Conservation (phyloP, 2,888 invertebrate genomes). For the Ephialtes manifestator region DNA sequence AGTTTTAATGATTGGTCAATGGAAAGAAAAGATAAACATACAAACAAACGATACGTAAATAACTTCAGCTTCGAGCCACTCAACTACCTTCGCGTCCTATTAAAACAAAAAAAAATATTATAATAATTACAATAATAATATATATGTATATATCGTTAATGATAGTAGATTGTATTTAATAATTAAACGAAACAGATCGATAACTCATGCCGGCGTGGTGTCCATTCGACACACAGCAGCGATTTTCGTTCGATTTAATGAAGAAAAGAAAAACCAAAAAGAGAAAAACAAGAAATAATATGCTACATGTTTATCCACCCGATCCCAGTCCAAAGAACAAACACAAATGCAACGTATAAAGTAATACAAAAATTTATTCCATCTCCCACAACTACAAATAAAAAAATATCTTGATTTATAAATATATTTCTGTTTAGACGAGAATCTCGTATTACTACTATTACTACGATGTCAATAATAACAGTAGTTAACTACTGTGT, state of each 20-base stretch:
- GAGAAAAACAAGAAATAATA: slow-evolving; percentile 16
- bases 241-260: slow-evolving; percentile 53
- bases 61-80: slow-evolving; percentile 70
- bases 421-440: slow-evolving; percentile 31
- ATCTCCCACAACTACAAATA: slow-evolving; percentile 39
- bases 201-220: slow-evolving; percentile 53
- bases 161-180: slow-evolving; percentile 81
- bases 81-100: slow-evolving; percentile 73
- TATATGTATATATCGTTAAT: slow-evolving; percentile 83
- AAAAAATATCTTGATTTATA: slow-evolving; percentile 36
- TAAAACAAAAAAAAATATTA: slow-evolving; percentile 69
- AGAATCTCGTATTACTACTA: slow-evolving; percentile 14
- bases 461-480: slow-evolving; percentile 8
- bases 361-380: slow-evolving; percentile 60
- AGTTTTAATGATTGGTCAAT: slow-evolving; percentile 58
- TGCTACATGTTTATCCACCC: slow-evolving; percentile 40
- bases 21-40: slow-evolving; percentile 46
- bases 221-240: slow-evolving; percentile 59
- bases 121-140: slow-evolving; percentile 77
- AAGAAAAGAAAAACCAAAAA: slow-evolving; percentile 17
- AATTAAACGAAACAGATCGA: slow-evolving; percentile 62
- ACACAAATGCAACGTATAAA: slow-evolving; percentile 54
- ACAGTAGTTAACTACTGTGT: not conserved
- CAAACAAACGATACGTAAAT: slow-evolving; percentile 64
- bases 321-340: slow-evolving; percentile 5